Evolutionary conservation across 2,113 vertebrate genomes (phyloP).

Genomic region (Oxygymnocypris stewartii): DNA sequence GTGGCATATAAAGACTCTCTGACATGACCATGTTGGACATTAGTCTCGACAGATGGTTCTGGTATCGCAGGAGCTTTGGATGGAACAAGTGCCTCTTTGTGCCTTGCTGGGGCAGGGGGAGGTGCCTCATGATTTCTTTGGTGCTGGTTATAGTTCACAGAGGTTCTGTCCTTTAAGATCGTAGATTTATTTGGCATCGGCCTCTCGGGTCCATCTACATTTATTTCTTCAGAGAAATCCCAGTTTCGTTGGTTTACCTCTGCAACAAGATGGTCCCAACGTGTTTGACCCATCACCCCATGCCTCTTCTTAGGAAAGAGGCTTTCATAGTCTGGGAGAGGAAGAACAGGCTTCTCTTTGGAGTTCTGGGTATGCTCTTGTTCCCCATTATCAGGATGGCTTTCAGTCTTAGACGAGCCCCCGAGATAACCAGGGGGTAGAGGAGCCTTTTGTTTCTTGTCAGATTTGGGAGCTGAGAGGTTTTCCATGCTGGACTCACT

Average conservation of each 20-base stretch:
- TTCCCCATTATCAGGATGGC: conserved; percentile 26
- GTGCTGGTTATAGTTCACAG: conserved; percentile 25
- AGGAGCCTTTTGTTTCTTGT: conserved; percentile 62
- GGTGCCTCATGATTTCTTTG: conserved; percentile 5
- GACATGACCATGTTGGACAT: conserved; percentile 42
- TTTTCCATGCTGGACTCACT: conserved; percentile 63
- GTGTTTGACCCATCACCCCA: conserved; percentile 69
- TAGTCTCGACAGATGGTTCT: conserved; percentile 38
- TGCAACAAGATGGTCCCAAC: conserved; percentile 76
- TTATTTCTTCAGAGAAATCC: conserved; percentile 66
- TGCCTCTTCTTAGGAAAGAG: conserved; percentile 74
- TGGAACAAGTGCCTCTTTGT: conserved; percentile 56
- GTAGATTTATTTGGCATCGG: conserved; percentile 23
- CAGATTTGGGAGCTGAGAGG: conserved; percentile 60
- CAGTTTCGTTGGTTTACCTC: conserved; percentile 71
- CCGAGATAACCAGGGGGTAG: conserved; percentile 53
- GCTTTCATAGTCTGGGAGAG: conserved; percentile 75
- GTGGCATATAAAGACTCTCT: conserved; percentile 37
- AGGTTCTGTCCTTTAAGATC: conserved; percentile 46
- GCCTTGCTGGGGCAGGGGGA: conserved; percentile 41
- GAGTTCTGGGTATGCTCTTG: neutral
- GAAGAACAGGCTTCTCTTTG: conserved; percentile 57
- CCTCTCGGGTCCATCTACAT: conserved; percentile 69
- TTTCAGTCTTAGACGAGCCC: conserved; percentile 7
- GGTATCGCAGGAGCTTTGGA: conserved; percentile 52